Evolutionary conservation across 2,888 invertebrate species (phyloP).

Genomic region (Nebria salina): DNA sequence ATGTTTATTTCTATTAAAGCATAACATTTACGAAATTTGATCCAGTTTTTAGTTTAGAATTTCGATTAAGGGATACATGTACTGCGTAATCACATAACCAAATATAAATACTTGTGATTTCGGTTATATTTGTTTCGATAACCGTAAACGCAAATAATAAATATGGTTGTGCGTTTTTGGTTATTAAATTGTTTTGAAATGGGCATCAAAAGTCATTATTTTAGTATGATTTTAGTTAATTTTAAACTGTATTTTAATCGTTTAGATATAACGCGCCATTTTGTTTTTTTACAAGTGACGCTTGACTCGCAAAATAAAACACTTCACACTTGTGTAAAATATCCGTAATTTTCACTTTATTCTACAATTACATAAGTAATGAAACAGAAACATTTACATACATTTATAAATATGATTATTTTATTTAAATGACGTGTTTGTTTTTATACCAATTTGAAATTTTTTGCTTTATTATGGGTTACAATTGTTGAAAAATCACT

Average conservation of each 20-base stretch:
- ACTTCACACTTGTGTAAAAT: constrained; percentile 7
- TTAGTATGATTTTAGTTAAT: too few species aligned
- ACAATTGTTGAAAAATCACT: constrained; percentile 24
- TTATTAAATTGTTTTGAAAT: neutral
- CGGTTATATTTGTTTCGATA: too few species aligned
- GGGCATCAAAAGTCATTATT: neutral
- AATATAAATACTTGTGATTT: too few species aligned
- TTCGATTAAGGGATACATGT: too few species aligned
- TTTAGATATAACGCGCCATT: neutral
- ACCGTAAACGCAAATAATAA: too few species aligned
- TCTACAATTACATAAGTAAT: constrained; percentile 26
- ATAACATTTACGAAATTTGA: too few species aligned
- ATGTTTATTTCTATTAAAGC: neutral
- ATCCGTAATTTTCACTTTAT: constrained; percentile 23
- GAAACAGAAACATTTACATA: constrained; percentile 22
- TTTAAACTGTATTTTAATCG: neutral
- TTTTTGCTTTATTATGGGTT: constrained; percentile 23
- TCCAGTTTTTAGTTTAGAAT: too few species aligned
- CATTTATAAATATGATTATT: constrained; percentile 19
- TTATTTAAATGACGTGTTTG: constrained; percentile 15
- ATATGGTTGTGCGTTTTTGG: too few species aligned
- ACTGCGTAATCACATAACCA: too few species aligned
- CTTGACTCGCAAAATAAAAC: neutral
- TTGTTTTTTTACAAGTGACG: neutral
- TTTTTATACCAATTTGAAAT: constrained; percentile 35